Conservation (phyloP, 2,888 invertebrate species). For the Thymelicus sylvestris region DNA sequence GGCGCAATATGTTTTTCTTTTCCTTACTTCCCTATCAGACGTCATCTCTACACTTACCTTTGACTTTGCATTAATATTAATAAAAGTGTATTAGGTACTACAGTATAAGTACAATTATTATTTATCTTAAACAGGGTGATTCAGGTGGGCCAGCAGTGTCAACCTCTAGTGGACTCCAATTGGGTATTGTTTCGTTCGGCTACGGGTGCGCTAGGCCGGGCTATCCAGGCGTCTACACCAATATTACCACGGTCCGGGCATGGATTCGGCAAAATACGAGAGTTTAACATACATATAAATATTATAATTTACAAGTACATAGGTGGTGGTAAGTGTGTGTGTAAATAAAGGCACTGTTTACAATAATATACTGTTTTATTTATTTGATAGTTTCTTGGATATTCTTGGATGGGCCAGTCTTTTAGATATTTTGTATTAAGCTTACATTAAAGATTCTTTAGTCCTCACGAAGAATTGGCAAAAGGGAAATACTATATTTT, state of each 20-base stretch:
- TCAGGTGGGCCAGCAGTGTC: constrained; percentile 56
- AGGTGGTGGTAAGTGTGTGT: not conserved
- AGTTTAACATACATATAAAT: constrained; percentile 38
- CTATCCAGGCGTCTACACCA: constrained; percentile 56
- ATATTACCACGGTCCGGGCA: constrained; percentile 47
- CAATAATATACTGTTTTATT: not conserved
- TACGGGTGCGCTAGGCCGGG: constrained; percentile 54
- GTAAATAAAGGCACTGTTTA: constrained; percentile 26
- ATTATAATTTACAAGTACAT: not conserved
- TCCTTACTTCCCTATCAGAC: no score
- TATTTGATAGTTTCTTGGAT: no score
- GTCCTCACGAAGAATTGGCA: not conserved
- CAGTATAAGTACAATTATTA: not conserved
- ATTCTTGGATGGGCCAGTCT: no score
- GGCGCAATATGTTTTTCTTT: no score
- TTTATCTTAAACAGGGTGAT: constrained; percentile 43
- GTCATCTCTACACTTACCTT: no score
- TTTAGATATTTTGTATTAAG: no score
- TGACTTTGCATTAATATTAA: no score
- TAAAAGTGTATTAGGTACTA: no score
- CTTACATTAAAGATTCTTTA: no score
- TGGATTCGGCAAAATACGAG: constrained; percentile 46
- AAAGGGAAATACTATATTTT: not conserved
- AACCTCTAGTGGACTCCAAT: constrained; percentile 43
- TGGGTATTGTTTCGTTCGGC: constrained; percentile 57